These are phyloP conservation scores for Myotis lucifugus DNA, from an alignment of 2,113 vertebrate species.

Conservation along the genomic window DNA sequence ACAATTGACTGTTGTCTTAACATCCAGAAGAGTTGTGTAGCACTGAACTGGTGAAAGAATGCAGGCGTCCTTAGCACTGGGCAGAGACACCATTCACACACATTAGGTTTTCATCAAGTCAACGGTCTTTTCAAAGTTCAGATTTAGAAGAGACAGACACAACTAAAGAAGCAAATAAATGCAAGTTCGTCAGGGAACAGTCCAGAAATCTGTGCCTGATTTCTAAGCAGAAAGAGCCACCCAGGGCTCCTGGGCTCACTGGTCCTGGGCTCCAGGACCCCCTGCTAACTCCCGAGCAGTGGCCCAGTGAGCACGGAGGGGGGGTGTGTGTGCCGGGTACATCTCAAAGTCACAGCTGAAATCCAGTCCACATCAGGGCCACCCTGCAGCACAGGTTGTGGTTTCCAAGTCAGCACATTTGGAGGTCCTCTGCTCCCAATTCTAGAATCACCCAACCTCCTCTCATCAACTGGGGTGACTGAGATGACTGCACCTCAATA, in stretches of 20 bases:
- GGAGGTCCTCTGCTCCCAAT: not conserved
- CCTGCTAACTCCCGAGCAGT: not conserved
- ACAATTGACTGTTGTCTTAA: not conserved
- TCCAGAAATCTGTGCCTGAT: fast-evolving
- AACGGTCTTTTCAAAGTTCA: not conserved
- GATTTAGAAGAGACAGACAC: not conserved
- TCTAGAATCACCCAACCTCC: not conserved
- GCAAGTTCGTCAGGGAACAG: not conserved
- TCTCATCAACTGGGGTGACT: too few species aligned
- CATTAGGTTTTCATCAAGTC: not conserved
- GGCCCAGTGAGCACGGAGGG: not conserved
- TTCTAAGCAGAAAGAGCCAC: not conserved
- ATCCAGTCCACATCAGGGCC: not conserved
- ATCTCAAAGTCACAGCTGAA: not conserved
- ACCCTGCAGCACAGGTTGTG: not conserved
- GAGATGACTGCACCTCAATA: too few species aligned
- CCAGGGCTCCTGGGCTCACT: not conserved
- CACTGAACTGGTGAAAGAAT: fast-evolving
- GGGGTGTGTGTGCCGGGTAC: too few species aligned
- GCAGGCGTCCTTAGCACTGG: not conserved
- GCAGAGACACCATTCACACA: not conserved
- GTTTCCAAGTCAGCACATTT: not conserved
- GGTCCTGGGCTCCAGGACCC: not conserved
- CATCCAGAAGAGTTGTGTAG: not conserved
- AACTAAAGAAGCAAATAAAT: not conserved